Percentiles rank a stretch among this genome's conserved stretches.
Conservation (phyloP, 1,140 invertebrate species). For the Lineus longissimus region DNA sequence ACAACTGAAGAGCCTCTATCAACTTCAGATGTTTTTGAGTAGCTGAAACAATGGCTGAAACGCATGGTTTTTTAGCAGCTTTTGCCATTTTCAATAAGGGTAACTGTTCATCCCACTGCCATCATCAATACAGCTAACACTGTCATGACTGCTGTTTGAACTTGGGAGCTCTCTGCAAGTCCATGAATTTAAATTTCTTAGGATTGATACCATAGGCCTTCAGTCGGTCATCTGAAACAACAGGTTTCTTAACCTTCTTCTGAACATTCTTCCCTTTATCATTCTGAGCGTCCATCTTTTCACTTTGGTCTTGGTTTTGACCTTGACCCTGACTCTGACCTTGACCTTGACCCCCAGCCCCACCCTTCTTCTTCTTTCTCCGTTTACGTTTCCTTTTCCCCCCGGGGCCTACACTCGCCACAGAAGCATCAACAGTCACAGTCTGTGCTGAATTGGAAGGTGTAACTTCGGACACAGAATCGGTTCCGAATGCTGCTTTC, state of each 20-base stretch:
- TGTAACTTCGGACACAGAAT: too few species aligned
- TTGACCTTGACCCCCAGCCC: slow-evolving; percentile 1
- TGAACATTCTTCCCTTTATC: slow-evolving; percentile 23
- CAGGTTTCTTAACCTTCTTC: slow-evolving; percentile 18
- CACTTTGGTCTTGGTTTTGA: background rate
- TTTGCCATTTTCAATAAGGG: too few species aligned
- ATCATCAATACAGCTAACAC: background rate
- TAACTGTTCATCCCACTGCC: background rate
- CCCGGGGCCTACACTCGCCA: background rate
- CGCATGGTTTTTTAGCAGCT: too few species aligned
- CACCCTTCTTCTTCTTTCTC: slow-evolving; percentile 16
- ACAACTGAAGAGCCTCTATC: too few species aligned
- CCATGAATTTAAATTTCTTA: slow-evolving; percentile 69
- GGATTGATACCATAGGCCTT: slow-evolving; percentile 88
- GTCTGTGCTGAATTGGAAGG: background rate
- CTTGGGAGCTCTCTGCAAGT: slow-evolving; percentile 13
- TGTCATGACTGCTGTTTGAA: background rate
- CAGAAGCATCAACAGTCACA: background rate
- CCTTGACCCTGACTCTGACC: slow-evolving; percentile 1
- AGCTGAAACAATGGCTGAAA: too few species aligned
- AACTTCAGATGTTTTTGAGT: too few species aligned
- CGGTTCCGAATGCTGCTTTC: too few species aligned
- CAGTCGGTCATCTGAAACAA: slow-evolving; percentile 68
- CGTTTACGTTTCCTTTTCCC: slow-evolving; percentile 17
- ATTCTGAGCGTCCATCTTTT: slow-evolving; percentile 9